A percentile compares a stretch with the other conserved stretches of the same genome.
Evolutionary conservation across 1,140 invertebrate species (phyloP).

Genomic region (Neelides sp.): DNA sequence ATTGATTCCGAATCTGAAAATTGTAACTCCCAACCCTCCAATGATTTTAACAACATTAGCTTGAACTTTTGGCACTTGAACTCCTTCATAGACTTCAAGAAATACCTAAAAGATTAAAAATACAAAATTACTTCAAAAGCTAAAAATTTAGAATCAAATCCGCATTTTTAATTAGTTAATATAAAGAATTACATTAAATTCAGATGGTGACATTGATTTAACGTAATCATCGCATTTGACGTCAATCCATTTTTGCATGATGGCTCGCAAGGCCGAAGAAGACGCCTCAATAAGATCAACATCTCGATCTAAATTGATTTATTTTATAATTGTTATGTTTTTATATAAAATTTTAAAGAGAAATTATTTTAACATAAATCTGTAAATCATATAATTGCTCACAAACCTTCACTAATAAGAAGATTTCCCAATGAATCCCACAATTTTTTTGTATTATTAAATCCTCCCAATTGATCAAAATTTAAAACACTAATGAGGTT

Average conservation of each 20-base stretch:
- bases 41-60: conserved; percentile 56
- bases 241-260: conserved; percentile 37
- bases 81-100: conserved; percentile 44
- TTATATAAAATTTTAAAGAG: not conserved
- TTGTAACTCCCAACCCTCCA: conserved; percentile 44
- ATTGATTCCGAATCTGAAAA: conserved; percentile 33
- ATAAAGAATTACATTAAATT: not conserved
- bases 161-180: too few relatives aligned
- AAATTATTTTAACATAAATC: too few relatives aligned
- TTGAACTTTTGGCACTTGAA: conserved; percentile 45
- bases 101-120: conserved; percentile 40
- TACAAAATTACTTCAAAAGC: too few relatives aligned
- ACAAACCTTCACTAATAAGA: conserved; percentile 40
- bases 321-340: not conserved
- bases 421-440: conserved; percentile 45
- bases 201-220: conserved; percentile 34
- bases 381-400: too few relatives aligned
- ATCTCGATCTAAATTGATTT: not conserved
- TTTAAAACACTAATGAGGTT: conserved; percentile 50
- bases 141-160: too few relatives aligned
- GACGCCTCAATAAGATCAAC: conserved; percentile 47
- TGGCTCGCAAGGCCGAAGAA: conserved; percentile 51
- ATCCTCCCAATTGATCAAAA: conserved; percentile 46
- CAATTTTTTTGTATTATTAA: conserved; percentile 39
- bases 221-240: conserved; percentile 36